Base-by-base conservation (phyloP, 2,797 vertebrate species). In the Eulemur albifrons region DNA sequence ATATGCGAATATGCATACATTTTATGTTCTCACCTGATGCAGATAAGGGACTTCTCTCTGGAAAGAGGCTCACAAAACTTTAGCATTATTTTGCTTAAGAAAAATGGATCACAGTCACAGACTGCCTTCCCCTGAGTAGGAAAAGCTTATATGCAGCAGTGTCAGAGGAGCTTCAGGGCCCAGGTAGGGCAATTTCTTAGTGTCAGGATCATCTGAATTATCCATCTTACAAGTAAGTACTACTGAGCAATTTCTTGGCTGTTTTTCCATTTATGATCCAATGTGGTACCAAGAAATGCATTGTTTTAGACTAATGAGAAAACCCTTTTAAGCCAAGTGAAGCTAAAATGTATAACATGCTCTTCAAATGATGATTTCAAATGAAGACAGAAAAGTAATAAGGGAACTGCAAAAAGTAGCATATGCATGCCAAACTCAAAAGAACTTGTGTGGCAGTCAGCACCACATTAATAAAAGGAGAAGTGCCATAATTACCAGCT, bases 211-310 rank as follows among this genome's bases (percentile, higher is more conserved):
- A 83, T 69, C 21, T 52, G 27, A 86, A 80, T 84, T 83, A 77
- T 38, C n/a, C 21, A 23, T 73, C 18, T 88, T 59, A 93, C 9
- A 84, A 85, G 70, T 7, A 92, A 27, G 32, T 52, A 86, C 25
- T 73, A 45, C 45, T 38, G 12, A 89, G n/a, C 52, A 75, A 72
- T 20, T 95, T 94, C 32, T 52, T 81, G 59, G 50, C 32, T 92
- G 6, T 79, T 79, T 92, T 96, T 70, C 82, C 57, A 82, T 27
- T 82, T 94, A 75, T 93, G 83, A 96, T 61, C 30, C 81, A 95
- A 72, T 0, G 13, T 40, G 21, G 35, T 69, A 83, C 50, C 14
- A 4, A 70, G 69, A 92, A 88, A 76, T 76, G 8, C 59, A 38
- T 2, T 87, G 27, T 70, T 91, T 94, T 83, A 69, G 57, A 63